Base-by-base conservation (phyloP, 2,113 vertebrate genomes). In the Pristiophorus japonicus region DNA sequence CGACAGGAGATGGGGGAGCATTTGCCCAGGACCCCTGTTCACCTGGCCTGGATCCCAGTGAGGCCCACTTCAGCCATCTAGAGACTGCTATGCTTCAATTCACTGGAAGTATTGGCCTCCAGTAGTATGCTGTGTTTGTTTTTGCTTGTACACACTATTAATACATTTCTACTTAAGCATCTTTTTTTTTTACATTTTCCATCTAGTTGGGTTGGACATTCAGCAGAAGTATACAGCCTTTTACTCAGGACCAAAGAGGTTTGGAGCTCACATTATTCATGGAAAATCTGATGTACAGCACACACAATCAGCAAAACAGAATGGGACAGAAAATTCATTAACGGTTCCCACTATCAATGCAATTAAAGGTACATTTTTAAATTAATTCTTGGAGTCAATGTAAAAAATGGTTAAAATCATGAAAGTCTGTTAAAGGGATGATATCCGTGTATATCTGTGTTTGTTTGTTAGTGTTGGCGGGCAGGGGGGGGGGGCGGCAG, bases 161-260 rank as follows among this genome's bases (percentile, higher is more conserved):
- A 96, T 95, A 96, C 1, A 51, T 96, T 95, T 63, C 7, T 24
- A 59, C 93, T 96, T 55, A 96, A 96, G 66, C 66, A 95, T 73
- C 92, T 0, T 96, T 63, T 90, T 90, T 93, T 96, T 96, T 96
- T 95, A 65, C 84, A 20, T 94, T 30, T 96, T 97, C 96, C 45
- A 84, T 91, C 24, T 94, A 99, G 99, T 99, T 97, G 99, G 99
- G 78, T 96, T 99, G 95, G 99, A 99, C 97, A 97, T 99, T 97
- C 98, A 99, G 96, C 97, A 97, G 97, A 97, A 96, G 88, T 98
- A 98, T 96, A 98, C 96, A 34, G 97, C 97, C 70, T 98, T 98
- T 97, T 99, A 98, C 96, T 97, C 98, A 95, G 97, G 96, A 96
- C 96, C 96, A 0, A 97, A 96, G 96, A 91, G 88, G 85, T 97